A percentile compares a stretch with the other conserved stretches of the same genome.
Evolutionary conservation across 2,113 vertebrate genomes (phyloP).

Genomic region (Ranitomeya variabilis): DNA sequence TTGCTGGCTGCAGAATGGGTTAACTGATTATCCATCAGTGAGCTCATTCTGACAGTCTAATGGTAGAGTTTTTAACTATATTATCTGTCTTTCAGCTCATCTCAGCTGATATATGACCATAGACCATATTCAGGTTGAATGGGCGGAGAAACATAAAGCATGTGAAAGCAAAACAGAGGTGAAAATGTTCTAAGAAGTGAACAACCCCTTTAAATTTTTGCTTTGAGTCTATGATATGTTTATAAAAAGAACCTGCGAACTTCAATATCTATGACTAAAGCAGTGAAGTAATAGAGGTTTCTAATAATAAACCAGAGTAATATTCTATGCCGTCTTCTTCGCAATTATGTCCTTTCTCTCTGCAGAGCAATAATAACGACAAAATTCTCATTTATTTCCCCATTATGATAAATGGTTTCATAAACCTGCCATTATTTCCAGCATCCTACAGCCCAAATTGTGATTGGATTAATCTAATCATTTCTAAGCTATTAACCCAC

Average conservation of each 20-base stretch:
- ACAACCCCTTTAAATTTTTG: too few relatives aligned
- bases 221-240: background rate
- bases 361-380: slow-evolving; percentile 43
- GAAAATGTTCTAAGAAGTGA: too few relatives aligned
- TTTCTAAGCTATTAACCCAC: slow-evolving; percentile 49
- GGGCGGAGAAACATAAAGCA: too few relatives aligned
- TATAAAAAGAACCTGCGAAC: background rate
- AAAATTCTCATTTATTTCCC: slow-evolving; percentile 50
- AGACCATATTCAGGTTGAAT: too few relatives aligned
- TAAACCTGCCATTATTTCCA: slow-evolving; percentile 62
- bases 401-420: slow-evolving; percentile 38
- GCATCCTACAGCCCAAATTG: slow-evolving; percentile 24
- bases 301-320: slow-evolving; percentile 38
- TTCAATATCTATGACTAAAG: background rate
- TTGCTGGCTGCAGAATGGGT: too few relatives aligned
- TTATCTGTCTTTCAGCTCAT: too few relatives aligned
- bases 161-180: too few relatives aligned
- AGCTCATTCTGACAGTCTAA: too few relatives aligned
- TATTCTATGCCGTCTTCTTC: slow-evolving; percentile 32
- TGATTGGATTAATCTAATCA: slow-evolving; percentile 34
- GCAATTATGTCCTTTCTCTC: slow-evolving; percentile 60
- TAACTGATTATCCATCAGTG: too few relatives aligned
- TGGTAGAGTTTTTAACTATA: too few relatives aligned
- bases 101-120: too few relatives aligned
- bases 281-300: background rate